Evolutionary conservation across 2,113 vertebrate genomes (phyloP), one percentile per base, ranked within the genome.

Genomic region (Lampris megalopsis): DNA sequence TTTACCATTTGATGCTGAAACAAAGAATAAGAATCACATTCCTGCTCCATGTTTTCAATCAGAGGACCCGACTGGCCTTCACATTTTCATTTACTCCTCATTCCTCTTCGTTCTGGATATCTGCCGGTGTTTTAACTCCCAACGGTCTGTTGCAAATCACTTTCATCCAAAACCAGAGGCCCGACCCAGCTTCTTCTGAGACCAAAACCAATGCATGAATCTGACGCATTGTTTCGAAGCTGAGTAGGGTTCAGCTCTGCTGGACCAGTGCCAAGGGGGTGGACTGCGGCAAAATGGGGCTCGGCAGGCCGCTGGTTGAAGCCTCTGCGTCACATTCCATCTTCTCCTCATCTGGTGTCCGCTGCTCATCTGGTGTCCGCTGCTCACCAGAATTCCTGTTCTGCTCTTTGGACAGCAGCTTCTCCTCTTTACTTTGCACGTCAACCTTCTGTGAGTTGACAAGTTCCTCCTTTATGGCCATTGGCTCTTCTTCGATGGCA

Each of bases 191-290:
- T 53, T 40, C 6, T 57, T 56, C 9, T 13, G 10, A 24, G 24
- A 48, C 67, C 63, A 52, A 54, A 58, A 35, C 50, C 10, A 2
- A 13, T 9, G 2, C 49, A 11, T 11, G 8, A 9, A 9, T 11
- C 7, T 3, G 49, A 10, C 49, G 1, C 49, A 9, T 52, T 52
- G 8, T 65, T 41, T 65, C 58, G 53, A 70, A 38, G 6, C 60
- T 69, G 35, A 41, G 74, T 63, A 75, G 65, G 69, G 69, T 67
- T 81, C 83, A 92, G 84, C 88, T 91, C 81, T 48, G 80, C 71
- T 3, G 88, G 50, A 8, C 79, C 82, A 3, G 73, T 60, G 73
- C 68, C 47, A 38, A 73, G 75, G 63, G 63, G 58, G 73, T 35
- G 35, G 58, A 61, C 63, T 81, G 85, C 1, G 77, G 67, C 10